Conservation (phyloP, 2,797 vertebrate species). For the Chiropotes sagulatus region DNA sequence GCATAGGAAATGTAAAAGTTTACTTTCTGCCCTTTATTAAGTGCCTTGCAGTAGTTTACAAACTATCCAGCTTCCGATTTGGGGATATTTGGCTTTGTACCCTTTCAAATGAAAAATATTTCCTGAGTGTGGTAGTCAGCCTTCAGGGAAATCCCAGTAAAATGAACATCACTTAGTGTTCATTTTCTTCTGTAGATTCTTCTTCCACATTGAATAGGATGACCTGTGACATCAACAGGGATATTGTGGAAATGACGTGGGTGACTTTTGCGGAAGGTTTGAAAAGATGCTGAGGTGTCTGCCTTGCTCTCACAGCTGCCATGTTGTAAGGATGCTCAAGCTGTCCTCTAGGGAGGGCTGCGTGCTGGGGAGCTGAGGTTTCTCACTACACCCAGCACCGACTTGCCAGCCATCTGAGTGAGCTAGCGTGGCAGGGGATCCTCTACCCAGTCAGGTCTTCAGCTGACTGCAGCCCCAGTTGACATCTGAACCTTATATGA, state of each 20-base stretch:
- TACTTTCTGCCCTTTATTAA: not conserved
- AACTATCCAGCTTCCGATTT: not conserved
- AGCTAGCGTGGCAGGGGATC: not conserved
- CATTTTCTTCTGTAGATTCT: not conserved
- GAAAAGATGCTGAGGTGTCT: not conserved
- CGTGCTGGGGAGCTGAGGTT: fast-evolving
- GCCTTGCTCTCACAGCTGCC: not conserved
- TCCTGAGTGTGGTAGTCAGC: not conserved
- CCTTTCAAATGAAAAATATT: not conserved
- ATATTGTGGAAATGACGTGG: not conserved
- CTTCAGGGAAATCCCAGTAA: not conserved
- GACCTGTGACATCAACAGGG: not conserved
- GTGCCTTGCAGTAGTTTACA: not conserved
- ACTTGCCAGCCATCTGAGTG: fast-evolving
- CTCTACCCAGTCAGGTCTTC: not conserved
- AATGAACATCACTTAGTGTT: not conserved
- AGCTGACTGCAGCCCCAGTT: fast-evolving
- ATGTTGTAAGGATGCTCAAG: not conserved
- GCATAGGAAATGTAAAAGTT: not conserved
- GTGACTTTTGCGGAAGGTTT: not conserved
- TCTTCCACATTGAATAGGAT: not conserved
- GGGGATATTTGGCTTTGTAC: not conserved
- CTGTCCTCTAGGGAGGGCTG: not conserved
- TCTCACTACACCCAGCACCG: not conserved
- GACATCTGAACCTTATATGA: not conserved